Evolutionary conservation across 2,888 invertebrate genomes (phyloP).

Genomic region (Tipula unca): DNA sequence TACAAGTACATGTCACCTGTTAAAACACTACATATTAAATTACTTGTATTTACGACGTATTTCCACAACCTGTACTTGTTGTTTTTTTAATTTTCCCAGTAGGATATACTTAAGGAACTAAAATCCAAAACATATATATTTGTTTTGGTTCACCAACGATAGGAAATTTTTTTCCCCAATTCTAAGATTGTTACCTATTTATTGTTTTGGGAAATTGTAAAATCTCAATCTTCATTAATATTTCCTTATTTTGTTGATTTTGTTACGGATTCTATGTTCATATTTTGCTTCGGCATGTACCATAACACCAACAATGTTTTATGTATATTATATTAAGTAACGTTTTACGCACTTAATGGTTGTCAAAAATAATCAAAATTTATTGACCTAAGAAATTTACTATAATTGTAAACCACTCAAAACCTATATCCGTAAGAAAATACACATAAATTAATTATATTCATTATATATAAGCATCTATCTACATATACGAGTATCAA

Average conservation of each 20-base stretch:
- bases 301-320: neutral
- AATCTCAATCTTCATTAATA: neutral
- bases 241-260: neutral
- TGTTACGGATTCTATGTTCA: neutral
- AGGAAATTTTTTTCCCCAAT: neutral
- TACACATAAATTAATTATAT: neutral
- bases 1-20: too few relatives aligned
- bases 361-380: neutral
- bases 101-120: neutral
- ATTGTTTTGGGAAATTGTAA: neutral
- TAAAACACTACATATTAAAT: too few relatives aligned
- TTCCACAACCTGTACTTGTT: neutral
- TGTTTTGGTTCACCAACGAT: neutral
- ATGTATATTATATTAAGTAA: neutral
- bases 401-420: neutral
- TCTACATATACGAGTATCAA: neutral
- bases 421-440: neutral
- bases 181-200: neutral
- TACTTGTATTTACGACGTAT: too few relatives aligned
- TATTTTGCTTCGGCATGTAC: neutral
- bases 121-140: neutral
- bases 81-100: neutral
- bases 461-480: neutral
- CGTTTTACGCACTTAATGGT: neutral
- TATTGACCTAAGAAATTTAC: neutral